Percentiles rank a stretch among this genome's conserved stretches.
phyloP scores from a whole-genome alignment of 2,888 invertebrate genomes.

The Apotomis capreana region DNA sequence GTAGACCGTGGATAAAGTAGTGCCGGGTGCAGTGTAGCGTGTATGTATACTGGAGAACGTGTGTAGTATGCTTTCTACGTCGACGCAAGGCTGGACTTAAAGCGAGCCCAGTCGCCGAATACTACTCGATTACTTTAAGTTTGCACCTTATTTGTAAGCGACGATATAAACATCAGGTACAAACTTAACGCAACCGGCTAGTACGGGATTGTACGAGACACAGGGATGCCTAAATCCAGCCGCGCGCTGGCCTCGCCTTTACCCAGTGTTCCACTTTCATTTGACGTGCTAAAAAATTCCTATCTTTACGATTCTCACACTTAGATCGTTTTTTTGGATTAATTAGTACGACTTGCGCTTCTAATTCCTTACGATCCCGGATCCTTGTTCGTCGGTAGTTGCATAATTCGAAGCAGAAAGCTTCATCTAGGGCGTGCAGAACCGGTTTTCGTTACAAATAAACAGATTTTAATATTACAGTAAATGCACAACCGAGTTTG shows the following conservation, averaged over 20 bases:
- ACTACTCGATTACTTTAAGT: no score
- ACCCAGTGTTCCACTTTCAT: constrained; percentile 19
- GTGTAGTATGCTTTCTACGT: constrained; percentile 7
- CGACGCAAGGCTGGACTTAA: background rate
- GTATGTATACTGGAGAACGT: constrained; percentile 10
- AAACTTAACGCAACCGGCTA: no score
- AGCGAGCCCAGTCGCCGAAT: background rate
- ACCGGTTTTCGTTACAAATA: background rate
- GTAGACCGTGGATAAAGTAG: background rate
- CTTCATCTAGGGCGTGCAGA: background rate
- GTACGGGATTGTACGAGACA: background rate
- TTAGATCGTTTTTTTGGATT: background rate
- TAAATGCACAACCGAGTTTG: background rate
- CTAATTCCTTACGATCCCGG: background rate
- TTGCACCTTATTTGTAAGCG: no score
- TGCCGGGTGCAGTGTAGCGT: constrained; percentile 2
- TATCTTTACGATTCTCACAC: background rate
- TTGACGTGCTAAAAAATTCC: constrained; percentile 14
- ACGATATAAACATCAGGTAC: no score
- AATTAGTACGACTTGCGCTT: background rate
- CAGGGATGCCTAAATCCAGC: background rate
- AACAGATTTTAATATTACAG: background rate
- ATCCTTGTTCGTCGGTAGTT: background rate
- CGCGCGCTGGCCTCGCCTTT: background rate
- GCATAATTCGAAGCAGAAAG: constrained; percentile 2